Evolutionary conservation across 1,140 invertebrate species (phyloP), one percentile per base, ranked within the genome.

Genomic region (Chelonus insularis): DNA sequence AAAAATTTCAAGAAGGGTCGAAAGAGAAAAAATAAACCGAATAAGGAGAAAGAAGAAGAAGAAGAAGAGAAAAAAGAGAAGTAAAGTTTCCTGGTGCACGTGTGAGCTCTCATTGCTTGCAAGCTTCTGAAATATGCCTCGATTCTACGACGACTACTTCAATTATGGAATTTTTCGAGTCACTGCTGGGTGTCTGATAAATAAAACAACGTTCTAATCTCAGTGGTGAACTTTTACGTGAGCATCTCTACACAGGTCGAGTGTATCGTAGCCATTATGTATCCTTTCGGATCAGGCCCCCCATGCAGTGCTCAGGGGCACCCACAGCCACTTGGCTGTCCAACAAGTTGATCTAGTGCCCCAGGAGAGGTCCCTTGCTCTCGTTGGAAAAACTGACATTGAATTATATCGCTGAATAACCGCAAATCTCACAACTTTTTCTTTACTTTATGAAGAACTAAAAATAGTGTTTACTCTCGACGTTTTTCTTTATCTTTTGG

Each of bases 121-220:
- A 12, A 16, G 16, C 16, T 43, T 43, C 4, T 47, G 6, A 50
- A 20, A 37, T 39, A 20, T 20, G 9, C 16, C 12, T 52, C 14
- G 1, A 11, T 55, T 11, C 36, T 16, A 7, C 52, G 5, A 7
- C 52, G 5, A 55, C 21, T 55, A 39, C 18, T 55, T 55, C 16
- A 55, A 55, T 55, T 55, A 55, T 11, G 9, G 5, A 29, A 41
- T 14, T 29, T 29, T 45, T 6, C 37, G 2, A 11, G 5, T 37
- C 39, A 21, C 54, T 25, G 14, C n/a, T 45, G 54, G 54, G 25
- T 7, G 1, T 21, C 25, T 20, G 65, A 74, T 74, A 71, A 76
- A 76, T 74, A 74, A 72, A 72, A 71, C 68, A 74, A 69, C 57
- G 29, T 66, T 66, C 64, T 70, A 72, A 73, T 76, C 68, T 71